Percentiles rank a stretch among this genome's conserved stretches.
phyloP scores from a whole-genome alignment of 30 jellyfish, hydroid and myxozoan genomes.

The Aurelia aurita complex sp. Pacific region DNA sequence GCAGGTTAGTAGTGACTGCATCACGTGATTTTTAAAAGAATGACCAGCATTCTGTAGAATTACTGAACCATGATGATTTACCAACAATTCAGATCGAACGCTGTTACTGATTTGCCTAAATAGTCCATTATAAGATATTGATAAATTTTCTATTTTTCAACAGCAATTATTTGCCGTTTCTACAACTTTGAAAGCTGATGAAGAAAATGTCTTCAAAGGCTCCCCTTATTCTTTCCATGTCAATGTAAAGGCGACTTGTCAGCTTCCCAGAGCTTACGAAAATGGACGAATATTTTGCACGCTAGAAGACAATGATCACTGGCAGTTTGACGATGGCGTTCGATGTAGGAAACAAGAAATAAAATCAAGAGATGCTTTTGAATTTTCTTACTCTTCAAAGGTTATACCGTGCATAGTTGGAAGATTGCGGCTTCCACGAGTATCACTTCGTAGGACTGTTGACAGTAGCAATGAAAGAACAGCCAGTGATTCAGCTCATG shows the following conservation, averaged over 20 bases:
- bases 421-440: conserved; percentile 10
- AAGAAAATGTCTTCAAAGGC: conserved; percentile 12
- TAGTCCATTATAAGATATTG: background rate
- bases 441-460: background rate
- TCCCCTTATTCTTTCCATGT: conserved; percentile 19
- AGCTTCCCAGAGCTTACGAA: conserved; percentile 1
- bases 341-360: conserved; percentile 13
- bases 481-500: conserved; percentile 8
- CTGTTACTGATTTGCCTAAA: no score
- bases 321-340: conserved; percentile 45
- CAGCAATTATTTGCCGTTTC: conserved; percentile 10
- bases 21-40: no score
- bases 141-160: background rate
- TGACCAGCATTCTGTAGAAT: no score
- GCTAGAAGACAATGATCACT: conserved; percentile 46
- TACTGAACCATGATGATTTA: no score
- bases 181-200: background rate
- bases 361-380: background rate
- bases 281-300: conserved; percentile 27
- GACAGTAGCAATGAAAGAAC: conserved; percentile 2
- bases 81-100: no score
- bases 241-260: background rate
- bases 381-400: conserved; percentile 13
- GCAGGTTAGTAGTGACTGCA: no score
- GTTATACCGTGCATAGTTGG: conserved; percentile 35